phyloP scores from a whole-genome alignment of 2,797 vertebrate genomes.

The Syndactyla subalaris region DNA sequence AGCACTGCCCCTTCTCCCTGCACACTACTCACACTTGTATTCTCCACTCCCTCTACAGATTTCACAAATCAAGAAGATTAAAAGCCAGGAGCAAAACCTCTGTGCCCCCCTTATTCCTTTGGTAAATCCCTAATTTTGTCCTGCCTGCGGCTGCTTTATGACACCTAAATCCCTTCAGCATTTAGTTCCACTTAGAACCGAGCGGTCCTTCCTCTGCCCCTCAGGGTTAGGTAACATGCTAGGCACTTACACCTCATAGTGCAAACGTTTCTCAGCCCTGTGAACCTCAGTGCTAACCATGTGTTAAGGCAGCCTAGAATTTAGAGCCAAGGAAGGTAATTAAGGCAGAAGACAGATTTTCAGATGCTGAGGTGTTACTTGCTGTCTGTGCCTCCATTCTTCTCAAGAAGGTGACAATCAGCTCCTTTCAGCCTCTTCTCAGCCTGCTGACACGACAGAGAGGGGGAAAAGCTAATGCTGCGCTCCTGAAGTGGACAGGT shows the following conservation, averaged over 20 bases:
- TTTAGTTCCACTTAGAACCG: not conserved
- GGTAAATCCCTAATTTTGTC: not conserved
- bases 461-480: not conserved
- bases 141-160: not conserved
- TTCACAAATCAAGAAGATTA: conserved; percentile 2
- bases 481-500: not conserved
- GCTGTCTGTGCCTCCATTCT: not conserved
- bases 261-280: not conserved
- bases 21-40: not conserved
- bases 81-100: not conserved
- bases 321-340: not conserved
- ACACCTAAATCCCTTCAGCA: not conserved
- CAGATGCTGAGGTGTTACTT: not conserved
- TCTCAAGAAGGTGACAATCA: not conserved
- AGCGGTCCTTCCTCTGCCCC: not conserved
- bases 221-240: not conserved
- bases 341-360: not conserved
- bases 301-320: not conserved
- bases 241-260: not conserved
- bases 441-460: not conserved
- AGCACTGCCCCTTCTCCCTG: not conserved
- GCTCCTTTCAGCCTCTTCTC: not conserved
- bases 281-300: not conserved
- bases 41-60: not conserved
- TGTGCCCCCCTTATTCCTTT: not conserved